Evolutionary conservation across 1,140 invertebrate genomes (phyloP), one percentile per base, ranked within the genome.

Genomic region (Bacillus rossius): DNA sequence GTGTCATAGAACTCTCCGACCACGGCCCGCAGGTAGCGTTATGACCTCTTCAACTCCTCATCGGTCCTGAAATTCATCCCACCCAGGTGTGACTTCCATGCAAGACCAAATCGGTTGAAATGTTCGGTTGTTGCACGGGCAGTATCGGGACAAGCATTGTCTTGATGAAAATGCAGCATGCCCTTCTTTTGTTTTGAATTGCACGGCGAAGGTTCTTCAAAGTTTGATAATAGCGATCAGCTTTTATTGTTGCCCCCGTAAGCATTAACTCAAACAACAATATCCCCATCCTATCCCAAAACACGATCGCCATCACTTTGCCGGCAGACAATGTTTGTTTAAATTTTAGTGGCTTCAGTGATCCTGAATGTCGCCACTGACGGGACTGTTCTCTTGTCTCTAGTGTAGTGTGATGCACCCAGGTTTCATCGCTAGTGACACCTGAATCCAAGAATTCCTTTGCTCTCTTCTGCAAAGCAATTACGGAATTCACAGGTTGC

Each of bases 121-220:
- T 16, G 7, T 26, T 17, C 48, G 22, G 16, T 40, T 8, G 66
- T 71, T 19, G 34, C 16, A 47, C 16, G 17, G 49, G 61, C 59
- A 41, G 59, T 61, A 60, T 75, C 67, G 19, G 64, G 67, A 41
- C 67, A 59, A n/a, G 69, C 65, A 59, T 73, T 73, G 64, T 75
- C 72, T 51, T 74, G n/a, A n/a, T n/a, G n/a, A n/a, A n/a, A n/a
- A n/a, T n/a, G n/a, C n/a, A n/a, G n/a, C n/a, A n/a, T n/a, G n/a
- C n/a, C n/a, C n/a, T n/a, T n/a, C n/a, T n/a, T n/a, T 64, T 62
- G 40, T 66, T 59, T 34, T 63, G 49, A 40, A 66, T 61, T 34
- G 20, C 55, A 22, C 59, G 23, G 10, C 37, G 51, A 34, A 63
- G 55, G 26, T 55, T 58, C 20, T 49, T 61, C 41, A 67, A 56